A percentile compares a stretch with the other conserved stretches of the same genome.
These are phyloP conservation scores for Calephelis virginiensis DNA, from an alignment of 1,140 invertebrate genomes.

Conservation along the genomic window DNA sequence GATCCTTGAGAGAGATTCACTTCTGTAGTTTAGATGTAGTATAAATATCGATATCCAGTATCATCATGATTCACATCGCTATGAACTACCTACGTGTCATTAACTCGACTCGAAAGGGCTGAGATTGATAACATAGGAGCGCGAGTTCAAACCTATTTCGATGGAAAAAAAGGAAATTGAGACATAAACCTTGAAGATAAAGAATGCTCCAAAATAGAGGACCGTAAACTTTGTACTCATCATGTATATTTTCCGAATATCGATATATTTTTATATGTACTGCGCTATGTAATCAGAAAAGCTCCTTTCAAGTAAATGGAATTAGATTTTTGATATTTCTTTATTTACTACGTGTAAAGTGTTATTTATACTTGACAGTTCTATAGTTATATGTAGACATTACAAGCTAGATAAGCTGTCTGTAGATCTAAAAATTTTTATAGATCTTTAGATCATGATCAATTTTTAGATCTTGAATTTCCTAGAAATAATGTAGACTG, in stretches of 20 bases:
- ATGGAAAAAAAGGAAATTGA: constrained; percentile 52
- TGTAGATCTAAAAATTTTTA: too few species aligned
- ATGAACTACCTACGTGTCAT: constrained; percentile 44
- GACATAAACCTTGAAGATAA: constrained; percentile 53
- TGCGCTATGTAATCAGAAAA: background rate
- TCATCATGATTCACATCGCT: background rate
- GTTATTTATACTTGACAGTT: too few species aligned
- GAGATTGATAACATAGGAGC: constrained; percentile 48
- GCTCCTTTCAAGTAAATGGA: background rate
- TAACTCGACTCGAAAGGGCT: constrained; percentile 42
- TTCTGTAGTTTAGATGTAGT: background rate
- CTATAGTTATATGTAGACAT: too few species aligned
- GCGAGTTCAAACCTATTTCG: constrained; percentile 41
- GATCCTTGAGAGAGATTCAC: too few species aligned
- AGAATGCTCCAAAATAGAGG: constrained; percentile 18
- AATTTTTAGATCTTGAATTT: too few species aligned
- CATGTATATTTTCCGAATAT: background rate
- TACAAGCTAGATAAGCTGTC: too few species aligned
- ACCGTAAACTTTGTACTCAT: constrained; percentile 7
- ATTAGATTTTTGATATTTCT: background rate
- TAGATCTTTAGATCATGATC: too few species aligned
- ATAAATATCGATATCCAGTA: background rate
- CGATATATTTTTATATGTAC: background rate
- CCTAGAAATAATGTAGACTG: too few species aligned
- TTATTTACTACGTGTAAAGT: too few species aligned